A percentile compares a stretch with the other conserved stretches of the same genome.
These are phyloP conservation scores for Alectura lathami DNA, from an alignment of 2,113 vertebrate species.

Conservation along the genomic window DNA sequence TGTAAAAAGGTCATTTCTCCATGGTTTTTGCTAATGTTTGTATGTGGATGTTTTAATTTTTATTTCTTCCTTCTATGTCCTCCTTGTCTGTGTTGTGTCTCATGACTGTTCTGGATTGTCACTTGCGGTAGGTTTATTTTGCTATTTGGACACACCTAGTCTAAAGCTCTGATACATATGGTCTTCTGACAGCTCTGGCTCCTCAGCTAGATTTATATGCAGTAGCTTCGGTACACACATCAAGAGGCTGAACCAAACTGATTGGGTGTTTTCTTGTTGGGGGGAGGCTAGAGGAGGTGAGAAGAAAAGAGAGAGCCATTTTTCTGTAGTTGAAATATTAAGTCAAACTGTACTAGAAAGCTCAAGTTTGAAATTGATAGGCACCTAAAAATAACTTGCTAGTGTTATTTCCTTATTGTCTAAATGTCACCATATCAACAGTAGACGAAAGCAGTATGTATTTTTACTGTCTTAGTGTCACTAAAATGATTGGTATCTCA, in stretches of 20 bases:
- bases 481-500: slow-evolving; percentile 2
- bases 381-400: slow-evolving; percentile 14
- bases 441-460: neutral
- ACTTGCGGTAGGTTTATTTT: slow-evolving; percentile 98
- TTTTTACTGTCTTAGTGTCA: slow-evolving; percentile 16
- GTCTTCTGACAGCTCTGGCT: slow-evolving; percentile 86
- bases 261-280: slow-evolving; percentile 68
- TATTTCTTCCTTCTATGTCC: slow-evolving; percentile 99
- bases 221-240: slow-evolving; percentile 83
- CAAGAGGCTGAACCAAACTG: slow-evolving; percentile 94
- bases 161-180: slow-evolving; percentile 86
- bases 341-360: slow-evolving; percentile 73
- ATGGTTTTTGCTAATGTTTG: slow-evolving; percentile 79
- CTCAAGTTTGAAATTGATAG: slow-evolving; percentile 38
- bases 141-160: slow-evolving; percentile 89
- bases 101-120: slow-evolving; percentile 99
- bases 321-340: slow-evolving; percentile 13
- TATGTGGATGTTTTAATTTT: slow-evolving; percentile 99
- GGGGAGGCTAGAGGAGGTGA: neutral
- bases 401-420: slow-evolving; percentile 4
- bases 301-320: slow-evolving; percentile 20
- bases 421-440: slow-evolving; percentile 41
- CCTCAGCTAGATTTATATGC: slow-evolving; percentile 81
- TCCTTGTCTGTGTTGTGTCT: slow-evolving; percentile 99
- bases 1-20: slow-evolving; percentile 88